phyloP scores from a whole-genome alignment of 2,113 vertebrate species.

The Diadophis punctatus region DNA sequence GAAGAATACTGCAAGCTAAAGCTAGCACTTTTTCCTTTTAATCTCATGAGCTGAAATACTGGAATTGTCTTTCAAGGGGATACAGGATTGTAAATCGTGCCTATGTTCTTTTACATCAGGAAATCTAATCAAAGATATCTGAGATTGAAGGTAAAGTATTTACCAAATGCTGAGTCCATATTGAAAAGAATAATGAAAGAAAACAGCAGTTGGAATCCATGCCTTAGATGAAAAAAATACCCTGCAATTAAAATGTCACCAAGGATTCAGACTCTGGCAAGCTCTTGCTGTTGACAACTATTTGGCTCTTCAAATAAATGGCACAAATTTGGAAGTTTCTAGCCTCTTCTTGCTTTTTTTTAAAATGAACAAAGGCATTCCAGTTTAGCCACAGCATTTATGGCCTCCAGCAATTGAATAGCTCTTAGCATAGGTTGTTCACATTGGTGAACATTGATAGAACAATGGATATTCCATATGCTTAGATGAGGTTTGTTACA shows the following conservation, averaged over 20 bases:
- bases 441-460: not conserved
- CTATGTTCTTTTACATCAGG: not conserved
- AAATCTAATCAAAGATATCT: not conserved
- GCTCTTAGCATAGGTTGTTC: not conserved
- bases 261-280: not conserved
- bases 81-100: not conserved
- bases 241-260: conserved; percentile 9
- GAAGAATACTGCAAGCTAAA: not conserved
- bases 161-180: not conserved
- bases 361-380: not conserved
- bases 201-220: not conserved
- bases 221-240: not conserved
- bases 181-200: not conserved
- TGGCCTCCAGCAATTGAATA: not conserved
- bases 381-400: not conserved
- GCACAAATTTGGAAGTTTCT: not conserved
- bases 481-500: not conserved
- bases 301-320: conserved; percentile 7
- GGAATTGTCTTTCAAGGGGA: not conserved
- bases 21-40: not conserved
- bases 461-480: not conserved
- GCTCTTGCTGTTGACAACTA: not conserved
- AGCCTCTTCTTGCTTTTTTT: not conserved
- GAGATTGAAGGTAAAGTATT: not conserved
- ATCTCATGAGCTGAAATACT: not conserved